Conservation (phyloP, 2,797 vertebrate species). For the Garrulus glandarius region DNA sequence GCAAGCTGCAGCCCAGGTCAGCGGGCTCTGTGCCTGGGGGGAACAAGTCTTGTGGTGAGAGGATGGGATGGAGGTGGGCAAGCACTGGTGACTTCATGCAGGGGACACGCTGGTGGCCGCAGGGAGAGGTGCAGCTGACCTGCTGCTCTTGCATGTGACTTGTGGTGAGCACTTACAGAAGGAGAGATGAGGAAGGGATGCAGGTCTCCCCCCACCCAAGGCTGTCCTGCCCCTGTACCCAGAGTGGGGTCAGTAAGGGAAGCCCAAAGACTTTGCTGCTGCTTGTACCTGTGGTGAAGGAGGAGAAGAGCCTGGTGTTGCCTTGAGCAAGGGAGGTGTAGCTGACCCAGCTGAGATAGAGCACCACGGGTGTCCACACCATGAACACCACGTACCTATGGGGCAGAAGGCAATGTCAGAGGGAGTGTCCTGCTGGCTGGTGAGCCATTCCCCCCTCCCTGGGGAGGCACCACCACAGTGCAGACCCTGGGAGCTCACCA, state of each 20-base stretch:
- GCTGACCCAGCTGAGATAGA: slow-evolving; percentile 87
- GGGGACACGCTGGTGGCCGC: accelerated
- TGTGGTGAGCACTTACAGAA: accelerated
- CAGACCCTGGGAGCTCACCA: slow-evolving; percentile 78
- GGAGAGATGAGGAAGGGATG: neutral
- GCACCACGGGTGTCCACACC: slow-evolving; percentile 89
- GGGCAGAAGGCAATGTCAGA: neutral
- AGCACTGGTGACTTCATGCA: neutral
- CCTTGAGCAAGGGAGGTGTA: slow-evolving; percentile 84
- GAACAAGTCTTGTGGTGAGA: neutral
- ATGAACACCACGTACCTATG: slow-evolving; percentile 89
- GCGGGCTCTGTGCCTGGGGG: accelerated
- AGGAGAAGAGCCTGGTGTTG: slow-evolving; percentile 77
- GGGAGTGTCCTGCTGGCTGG: accelerated
- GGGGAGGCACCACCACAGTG: accelerated
- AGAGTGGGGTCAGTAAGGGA: accelerated
- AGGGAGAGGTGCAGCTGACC: neutral
- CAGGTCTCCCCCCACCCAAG: neutral
- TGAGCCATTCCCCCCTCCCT: accelerated
- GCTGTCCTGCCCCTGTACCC: neutral
- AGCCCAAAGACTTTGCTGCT: neutral
- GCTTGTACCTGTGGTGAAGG: slow-evolving; percentile 84
- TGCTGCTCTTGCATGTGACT: neutral
- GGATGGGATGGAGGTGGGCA: neutral
- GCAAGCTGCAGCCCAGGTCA: neutral